These are phyloP conservation scores for Lycopodina hypogea DNA, from an alignment of 37 sponge, comb jelly and placozoan species.

Conservation along the genomic window DNA sequence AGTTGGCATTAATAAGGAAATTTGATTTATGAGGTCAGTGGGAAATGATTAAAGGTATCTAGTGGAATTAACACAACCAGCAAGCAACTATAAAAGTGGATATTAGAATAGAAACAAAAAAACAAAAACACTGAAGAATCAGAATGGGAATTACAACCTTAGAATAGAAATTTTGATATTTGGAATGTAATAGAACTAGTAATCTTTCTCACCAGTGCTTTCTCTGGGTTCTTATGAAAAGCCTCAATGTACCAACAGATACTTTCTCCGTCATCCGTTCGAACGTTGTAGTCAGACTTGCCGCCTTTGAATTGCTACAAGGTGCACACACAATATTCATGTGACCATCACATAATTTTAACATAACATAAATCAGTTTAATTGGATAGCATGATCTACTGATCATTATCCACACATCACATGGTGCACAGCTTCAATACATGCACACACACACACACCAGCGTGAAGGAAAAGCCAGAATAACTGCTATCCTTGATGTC, in stretches of 20 bases:
- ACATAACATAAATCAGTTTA: neutral
- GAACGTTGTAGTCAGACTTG: slow-evolving; percentile 9
- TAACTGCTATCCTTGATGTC: slow-evolving; percentile 54
- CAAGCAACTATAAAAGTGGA: too few relatives aligned
- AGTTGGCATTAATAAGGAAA: too few relatives aligned
- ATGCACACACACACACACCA: slow-evolving; percentile 18
- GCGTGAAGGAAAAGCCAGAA: slow-evolving; percentile 60
- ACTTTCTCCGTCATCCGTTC: slow-evolving; percentile 53
- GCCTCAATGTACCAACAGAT: slow-evolving; percentile 53
- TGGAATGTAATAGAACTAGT: neutral
- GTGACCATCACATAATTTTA: neutral
- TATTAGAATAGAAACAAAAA: too few relatives aligned
- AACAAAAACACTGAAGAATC: neutral
- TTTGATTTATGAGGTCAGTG: too few relatives aligned
- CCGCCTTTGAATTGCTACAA: slow-evolving; percentile 21
- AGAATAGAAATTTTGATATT: too few relatives aligned
- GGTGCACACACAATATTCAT: neutral
- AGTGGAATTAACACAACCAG: too few relatives aligned
- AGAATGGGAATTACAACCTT: neutral
- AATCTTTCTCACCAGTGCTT: slow-evolving; percentile 42
- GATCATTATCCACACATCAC: too few relatives aligned
- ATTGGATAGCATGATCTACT: neutral
- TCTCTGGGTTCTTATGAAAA: slow-evolving; percentile 58
- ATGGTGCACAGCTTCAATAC: neutral
- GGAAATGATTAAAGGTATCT: too few relatives aligned